Evolutionary conservation across 2,113 vertebrate species (phyloP).

Genomic region (Megaptera novaeangliae): DNA sequence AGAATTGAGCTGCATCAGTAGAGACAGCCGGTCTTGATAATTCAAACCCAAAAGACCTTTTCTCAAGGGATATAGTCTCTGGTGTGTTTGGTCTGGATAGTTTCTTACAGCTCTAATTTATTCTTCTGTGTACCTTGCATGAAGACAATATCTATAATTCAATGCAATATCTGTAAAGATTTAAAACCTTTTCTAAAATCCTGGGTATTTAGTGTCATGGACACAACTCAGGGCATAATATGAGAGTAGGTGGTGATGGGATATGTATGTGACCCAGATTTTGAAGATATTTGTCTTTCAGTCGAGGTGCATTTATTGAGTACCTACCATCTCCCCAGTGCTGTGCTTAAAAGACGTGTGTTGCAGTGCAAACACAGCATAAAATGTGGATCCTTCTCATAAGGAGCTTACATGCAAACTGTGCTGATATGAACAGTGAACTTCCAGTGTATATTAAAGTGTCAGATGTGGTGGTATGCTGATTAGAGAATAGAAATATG

Average conservation of each 20-base stretch:
- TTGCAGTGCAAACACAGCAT: background rate
- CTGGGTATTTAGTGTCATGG: background rate
- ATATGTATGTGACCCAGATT: background rate
- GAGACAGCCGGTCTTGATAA: slow-evolving; percentile 16
- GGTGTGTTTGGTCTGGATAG: slow-evolving; percentile 27
- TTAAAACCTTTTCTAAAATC: background rate
- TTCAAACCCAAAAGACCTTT: slow-evolving; percentile 38
- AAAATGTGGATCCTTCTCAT: background rate
- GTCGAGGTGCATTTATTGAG: background rate
- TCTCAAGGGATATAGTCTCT: slow-evolving; percentile 12
- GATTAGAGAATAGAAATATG: background rate
- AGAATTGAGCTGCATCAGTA: slow-evolving; percentile 37
- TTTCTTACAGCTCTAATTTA: slow-evolving; percentile 43
- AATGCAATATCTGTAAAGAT: background rate
- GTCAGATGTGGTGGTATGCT: background rate
- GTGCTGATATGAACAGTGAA: background rate
- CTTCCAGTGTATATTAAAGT: background rate
- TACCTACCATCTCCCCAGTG: background rate
- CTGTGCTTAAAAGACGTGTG: background rate
- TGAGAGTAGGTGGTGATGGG: background rate
- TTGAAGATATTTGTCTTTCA: slow-evolving; percentile 20
- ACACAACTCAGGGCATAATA: background rate
- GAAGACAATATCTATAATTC: background rate
- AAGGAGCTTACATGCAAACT: background rate
- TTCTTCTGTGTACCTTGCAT: slow-evolving; percentile 30